phyloP scores from a whole-genome alignment of 2,113 vertebrate genomes.

The Nibea albiflora region DNA sequence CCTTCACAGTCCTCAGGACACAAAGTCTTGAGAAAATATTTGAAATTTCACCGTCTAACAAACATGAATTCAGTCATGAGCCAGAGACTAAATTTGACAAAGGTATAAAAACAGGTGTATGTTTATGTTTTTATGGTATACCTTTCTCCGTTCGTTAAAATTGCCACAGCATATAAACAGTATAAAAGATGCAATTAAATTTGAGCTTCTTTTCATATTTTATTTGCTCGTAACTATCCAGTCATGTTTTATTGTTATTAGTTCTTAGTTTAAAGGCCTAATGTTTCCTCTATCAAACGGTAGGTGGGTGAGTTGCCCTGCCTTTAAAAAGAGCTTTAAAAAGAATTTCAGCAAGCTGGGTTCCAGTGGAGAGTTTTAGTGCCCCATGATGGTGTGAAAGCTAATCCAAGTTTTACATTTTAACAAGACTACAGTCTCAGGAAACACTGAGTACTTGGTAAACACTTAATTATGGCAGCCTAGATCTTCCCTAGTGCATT shows the following conservation, averaged over 20 bases:
- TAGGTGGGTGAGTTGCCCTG: constrained; percentile 2
- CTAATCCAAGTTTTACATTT: neutral
- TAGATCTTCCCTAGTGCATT: neutral
- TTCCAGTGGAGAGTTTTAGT: neutral
- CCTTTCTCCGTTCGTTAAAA: constrained; percentile 31
- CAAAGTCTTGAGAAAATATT: neutral
- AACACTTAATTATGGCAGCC: neutral
- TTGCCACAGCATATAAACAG: constrained; percentile 40
- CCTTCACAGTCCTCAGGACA: neutral
- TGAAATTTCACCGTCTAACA: neutral
- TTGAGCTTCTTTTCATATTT: constrained; percentile 56
- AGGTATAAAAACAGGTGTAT: neutral
- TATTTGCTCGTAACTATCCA: constrained; percentile 49
- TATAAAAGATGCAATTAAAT: constrained; percentile 51
- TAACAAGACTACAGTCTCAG: neutral
- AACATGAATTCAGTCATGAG: constrained; percentile 29
- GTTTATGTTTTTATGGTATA: constrained; percentile 19
- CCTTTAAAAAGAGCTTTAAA: constrained; percentile 25
- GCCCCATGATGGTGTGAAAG: neutral
- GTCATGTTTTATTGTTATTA: constrained; percentile 54
- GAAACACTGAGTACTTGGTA: neutral
- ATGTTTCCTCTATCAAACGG: constrained; percentile 39
- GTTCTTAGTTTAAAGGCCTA: constrained; percentile 48
- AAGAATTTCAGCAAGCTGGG: constrained; percentile 8
- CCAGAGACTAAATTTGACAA: neutral